Evolutionary conservation across 2,113 vertebrate genomes (phyloP).

Genomic region (Hiodon tergisus): DNA sequence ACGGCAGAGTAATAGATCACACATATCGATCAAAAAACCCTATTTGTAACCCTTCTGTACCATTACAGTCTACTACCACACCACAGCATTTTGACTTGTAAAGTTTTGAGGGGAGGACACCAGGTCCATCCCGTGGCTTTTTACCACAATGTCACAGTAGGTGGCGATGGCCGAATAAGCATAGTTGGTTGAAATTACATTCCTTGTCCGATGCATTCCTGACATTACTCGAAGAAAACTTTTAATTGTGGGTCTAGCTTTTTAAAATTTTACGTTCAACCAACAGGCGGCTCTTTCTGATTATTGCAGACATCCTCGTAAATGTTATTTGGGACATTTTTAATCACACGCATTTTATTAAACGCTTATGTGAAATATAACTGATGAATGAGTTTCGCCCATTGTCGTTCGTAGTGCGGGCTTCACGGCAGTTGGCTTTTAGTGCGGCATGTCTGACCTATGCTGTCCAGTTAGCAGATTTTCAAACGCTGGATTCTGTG

Average conservation of each 20-base stretch:
- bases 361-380: too few relatives aligned
- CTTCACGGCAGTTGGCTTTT: not conserved
- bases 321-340: too few relatives aligned
- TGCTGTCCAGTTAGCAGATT: too few relatives aligned
- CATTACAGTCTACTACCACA: too few relatives aligned
- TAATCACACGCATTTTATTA: too few relatives aligned
- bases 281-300: too few relatives aligned
- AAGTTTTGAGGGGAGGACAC: too few relatives aligned
- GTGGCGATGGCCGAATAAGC: not conserved
- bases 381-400: too few relatives aligned
- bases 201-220: not conserved
- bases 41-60: not conserved
- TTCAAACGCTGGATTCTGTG: constrained; percentile 7
- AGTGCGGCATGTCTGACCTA: constrained; percentile 14
- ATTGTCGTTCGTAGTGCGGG: not conserved
- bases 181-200: not conserved
- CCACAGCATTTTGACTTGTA: too few relatives aligned
- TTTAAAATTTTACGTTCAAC: too few relatives aligned
- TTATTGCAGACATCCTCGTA: too few relatives aligned
- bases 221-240: not conserved
- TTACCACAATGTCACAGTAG: constrained; percentile 6
- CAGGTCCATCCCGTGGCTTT: not conserved
- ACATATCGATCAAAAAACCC: constrained; percentile 21
- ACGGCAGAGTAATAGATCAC: constrained; percentile 17
- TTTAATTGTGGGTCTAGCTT: too few relatives aligned